Percentiles rank a stretch among this genome's conserved stretches.
Evolutionary conservation across 1,140 invertebrate genomes (phyloP).

Genomic region (Nasonia longicornis): DNA sequence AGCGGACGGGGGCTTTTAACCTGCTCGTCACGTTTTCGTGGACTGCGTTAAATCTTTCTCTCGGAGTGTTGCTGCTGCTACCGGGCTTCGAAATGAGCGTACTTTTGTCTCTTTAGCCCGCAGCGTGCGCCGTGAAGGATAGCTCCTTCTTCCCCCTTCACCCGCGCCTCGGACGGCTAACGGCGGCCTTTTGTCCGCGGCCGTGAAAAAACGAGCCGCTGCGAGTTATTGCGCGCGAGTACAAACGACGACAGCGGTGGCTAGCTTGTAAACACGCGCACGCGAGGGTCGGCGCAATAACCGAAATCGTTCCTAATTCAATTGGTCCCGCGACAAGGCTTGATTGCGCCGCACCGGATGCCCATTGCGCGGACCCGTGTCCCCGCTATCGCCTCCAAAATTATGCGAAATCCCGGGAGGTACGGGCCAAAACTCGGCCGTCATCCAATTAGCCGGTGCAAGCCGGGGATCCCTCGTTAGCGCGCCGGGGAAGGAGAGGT

Average conservation of each 20-base stretch:
- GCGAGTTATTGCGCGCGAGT: background rate
- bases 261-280: conserved; percentile 4
- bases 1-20: conserved; percentile 7
- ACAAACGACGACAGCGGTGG: background rate
- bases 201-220: no score
- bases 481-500: background rate
- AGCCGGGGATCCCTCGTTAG: conserved; percentile 29
- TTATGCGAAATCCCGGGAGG: conserved; percentile 27
- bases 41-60: conserved; percentile 39
- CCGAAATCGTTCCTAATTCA: conserved; percentile 24
- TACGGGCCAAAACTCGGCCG: background rate
- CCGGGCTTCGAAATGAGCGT: conserved; percentile 21
- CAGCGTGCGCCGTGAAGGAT: background rate
- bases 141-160: background rate
- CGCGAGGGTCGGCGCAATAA: background rate
- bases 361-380: conserved; percentile 22
- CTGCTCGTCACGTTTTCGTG: conserved; percentile 42
- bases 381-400: conserved; percentile 28
- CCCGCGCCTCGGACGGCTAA: no score
- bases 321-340: conserved; percentile 18
- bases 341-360: conserved; percentile 28
- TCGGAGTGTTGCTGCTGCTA: conserved; percentile 10
- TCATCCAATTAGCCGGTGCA: conserved; percentile 30
- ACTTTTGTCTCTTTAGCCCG: conserved; percentile 5
- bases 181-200: no score